Evolutionary conservation across 2,888 invertebrate genomes (phyloP), one percentile per base, ranked within the genome.

Genomic region (Theodoxus fluviatilis): DNA sequence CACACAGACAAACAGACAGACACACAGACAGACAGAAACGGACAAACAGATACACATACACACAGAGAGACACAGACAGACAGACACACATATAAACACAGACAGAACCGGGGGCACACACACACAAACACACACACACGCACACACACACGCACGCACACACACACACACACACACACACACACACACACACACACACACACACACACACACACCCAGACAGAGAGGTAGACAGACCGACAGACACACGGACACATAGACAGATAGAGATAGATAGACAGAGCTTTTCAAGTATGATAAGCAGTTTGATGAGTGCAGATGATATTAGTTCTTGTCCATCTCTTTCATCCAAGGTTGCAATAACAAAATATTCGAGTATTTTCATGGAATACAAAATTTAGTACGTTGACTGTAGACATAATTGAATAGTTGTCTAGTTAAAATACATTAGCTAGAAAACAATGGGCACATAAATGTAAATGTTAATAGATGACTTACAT

Each of bases 141-240:
- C 22, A 37, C 18, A n/a, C 18, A 33, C 35, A 33, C 7, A 61
- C 12, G 7, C 18, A 18, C 49, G 6, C 49, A 28, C 40, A 43
- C 64, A 64, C 64, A 64, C 37, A 64, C 64, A 64, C 64, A 64
- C 64, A 64, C 64, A 64, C 64, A 64, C 64, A 35, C 38, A 37
- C 64, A 64, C 64, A 64, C 64, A 37, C 64, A 64, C 64, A 37
- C 64, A 64, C 64, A 37, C 64, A 64, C 64, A 37, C 67, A 67
- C 49, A 64, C 64, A 47, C 33, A 47, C 64, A 64, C 38, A 64
- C 38, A 64, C 37, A 64, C 37, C 35, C 64, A 64, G n/a, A 57
- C 57, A 57, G 15, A 57, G 31, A 25, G n/a, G n/a, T 37, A 35
- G 22, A 25, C 57, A 4, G 3, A 57, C 22, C 25, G 15, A 57